Base-by-base conservation (phyloP, 2,113 vertebrate species). In the Herpetotheres cachinnans region DNA sequence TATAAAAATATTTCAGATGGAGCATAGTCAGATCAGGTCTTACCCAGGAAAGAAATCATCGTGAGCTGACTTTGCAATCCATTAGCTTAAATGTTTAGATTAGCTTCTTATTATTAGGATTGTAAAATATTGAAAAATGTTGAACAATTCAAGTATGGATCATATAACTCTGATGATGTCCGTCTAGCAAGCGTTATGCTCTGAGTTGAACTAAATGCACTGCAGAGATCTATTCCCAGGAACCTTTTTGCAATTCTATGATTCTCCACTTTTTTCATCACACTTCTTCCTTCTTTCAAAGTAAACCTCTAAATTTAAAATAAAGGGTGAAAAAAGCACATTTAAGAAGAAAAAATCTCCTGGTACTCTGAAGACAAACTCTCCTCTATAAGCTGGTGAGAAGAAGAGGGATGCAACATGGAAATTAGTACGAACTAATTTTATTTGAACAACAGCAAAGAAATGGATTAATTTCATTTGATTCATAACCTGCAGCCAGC, bases 181-280 rank as follows among this genome's bases (percentile, higher is more conserved):
- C 4, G 1, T 82, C 26, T 42, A 80, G 25, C 14, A 78, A 63
- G 13, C 50, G 10, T n/a, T 78, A 69, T 25, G 34, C 47, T 76
- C 11, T 25, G 13, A 74, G 20, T 29, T 36, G 11, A 65, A 86
- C 3, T 54, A 58, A 65, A 77, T 34, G 14, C 52, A 50, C 11
- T 14, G 19, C 0, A 1, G 32, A 58, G 10, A 52, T 36, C 18
- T 76, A 3, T 58, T 30, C 44, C 6, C 4, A 58, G 15, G 2
- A 76, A 71, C 1, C 4, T 47, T 73, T 55, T 27, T 47, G 12
- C 52, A 38, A 59, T 59, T 76, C 8, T 76, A 6, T 40, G 34
- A 36, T 65, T 42, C 7, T 36, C 21, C 36, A 32, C 13, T 16
- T 81, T 90, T 77, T 71, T 22, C 32, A 38, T 27, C 32, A 44